Conservation (phyloP, 2,797 vertebrate genomes). For the Mormyrus proboscirostris region DNA sequence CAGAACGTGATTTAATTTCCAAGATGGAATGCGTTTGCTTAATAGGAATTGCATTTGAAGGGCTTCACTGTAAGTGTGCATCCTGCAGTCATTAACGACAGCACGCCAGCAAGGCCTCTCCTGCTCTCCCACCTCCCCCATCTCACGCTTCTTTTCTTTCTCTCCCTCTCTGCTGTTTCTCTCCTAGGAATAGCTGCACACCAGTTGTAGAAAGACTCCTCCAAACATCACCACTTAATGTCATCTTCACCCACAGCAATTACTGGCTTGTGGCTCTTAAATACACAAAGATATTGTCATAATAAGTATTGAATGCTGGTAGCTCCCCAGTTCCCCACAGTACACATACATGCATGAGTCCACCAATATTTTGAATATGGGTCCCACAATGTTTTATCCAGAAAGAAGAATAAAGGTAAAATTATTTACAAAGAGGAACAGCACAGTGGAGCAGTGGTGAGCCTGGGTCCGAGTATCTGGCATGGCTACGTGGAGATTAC, state of each 20-base stretch:
- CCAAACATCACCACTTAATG: neutral
- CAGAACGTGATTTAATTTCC: conserved; percentile 32
- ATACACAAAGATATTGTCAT: neutral
- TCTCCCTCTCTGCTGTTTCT: neutral
- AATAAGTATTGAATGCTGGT: neutral
- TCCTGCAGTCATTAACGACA: neutral
- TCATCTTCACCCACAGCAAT: neutral
- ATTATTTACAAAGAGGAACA: neutral
- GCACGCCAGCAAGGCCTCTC: neutral
- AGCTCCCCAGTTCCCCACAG: neutral
- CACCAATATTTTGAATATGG: neutral
- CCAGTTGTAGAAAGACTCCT: neutral
- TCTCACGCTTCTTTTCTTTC: neutral
- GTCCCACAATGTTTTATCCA: neutral
- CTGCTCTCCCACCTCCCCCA: neutral
- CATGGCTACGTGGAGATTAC: neutral
- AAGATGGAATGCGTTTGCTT: neutral
- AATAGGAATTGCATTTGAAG: neutral
- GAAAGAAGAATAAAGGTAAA: neutral
- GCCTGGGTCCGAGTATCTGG: neutral
- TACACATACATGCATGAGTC: neutral
- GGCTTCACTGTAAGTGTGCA: neutral
- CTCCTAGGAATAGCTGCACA: neutral
- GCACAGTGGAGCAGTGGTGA: neutral
- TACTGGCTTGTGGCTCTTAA: neutral